Base-by-base conservation (phyloP, 1,140 invertebrate genomes). In the Trichogramma pretiosum region DNA sequence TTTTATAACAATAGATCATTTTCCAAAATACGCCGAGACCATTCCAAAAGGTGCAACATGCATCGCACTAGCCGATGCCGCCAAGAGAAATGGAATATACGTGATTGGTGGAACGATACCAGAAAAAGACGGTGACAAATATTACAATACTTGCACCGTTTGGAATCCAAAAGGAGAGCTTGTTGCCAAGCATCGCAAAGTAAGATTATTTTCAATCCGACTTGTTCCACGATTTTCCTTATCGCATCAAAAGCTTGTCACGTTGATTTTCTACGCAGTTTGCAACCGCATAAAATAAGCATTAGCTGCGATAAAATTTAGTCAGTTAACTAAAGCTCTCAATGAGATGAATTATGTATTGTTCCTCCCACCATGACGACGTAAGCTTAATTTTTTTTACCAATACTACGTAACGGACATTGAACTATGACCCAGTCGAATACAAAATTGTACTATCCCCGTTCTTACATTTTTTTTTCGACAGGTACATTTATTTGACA, bases 401-500 rank as follows among this genome's bases (percentile, higher is more conserved):
- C n/a, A n/a, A n/a, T n/a, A n/a, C n/a, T n/a, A n/a, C n/a, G n/a
- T n/a, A n/a, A n/a, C n/a, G n/a, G n/a, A n/a, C n/a, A n/a, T n/a
- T n/a, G n/a, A n/a, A n/a, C n/a, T n/a, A n/a, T n/a, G n/a, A n/a
- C n/a, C n/a, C n/a, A n/a, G n/a, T n/a, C n/a, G n/a, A n/a, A n/a
- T n/a, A n/a, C n/a, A n/a, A n/a, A n/a, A n/a, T n/a, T n/a, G n/a
- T n/a, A n/a, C n/a, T n/a, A n/a, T n/a, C n/a, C n/a, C n/a, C n/a
- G n/a, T n/a, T n/a, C n/a, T 14, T n/a, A 39, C 16, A 5, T 7
- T 24, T 0, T 24, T 13, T 26, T n/a, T 7, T 11, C 13, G 58
- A 24, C 59, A 89, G 85, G 75, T 94, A 60, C 94, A 98, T 73
- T 75, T 98, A 22, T 97, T 97, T 70, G 93, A 97, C 69, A 94